A percentile compares a stretch with the other conserved stretches of the same genome.
phyloP scores from a whole-genome alignment of 2,797 vertebrate species.

The Danio jaintianensis region DNA sequence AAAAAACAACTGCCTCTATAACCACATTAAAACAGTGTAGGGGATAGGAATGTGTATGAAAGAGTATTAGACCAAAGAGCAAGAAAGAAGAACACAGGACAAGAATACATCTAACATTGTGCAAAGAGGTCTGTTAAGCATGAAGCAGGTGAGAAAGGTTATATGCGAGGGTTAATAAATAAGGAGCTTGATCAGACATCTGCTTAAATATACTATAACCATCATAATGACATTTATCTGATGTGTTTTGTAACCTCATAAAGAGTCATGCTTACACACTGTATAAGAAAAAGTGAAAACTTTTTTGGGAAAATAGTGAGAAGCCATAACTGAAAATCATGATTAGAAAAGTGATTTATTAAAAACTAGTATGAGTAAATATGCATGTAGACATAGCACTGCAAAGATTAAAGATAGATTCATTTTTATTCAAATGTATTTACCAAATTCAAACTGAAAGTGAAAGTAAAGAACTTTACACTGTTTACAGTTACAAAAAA shows the following conservation, averaged over 20 bases:
- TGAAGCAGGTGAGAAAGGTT: not conserved
- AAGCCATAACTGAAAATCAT: not conserved
- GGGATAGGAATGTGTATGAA: not conserved
- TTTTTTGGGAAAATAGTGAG: too few relatives aligned
- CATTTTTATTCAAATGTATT: too few relatives aligned
- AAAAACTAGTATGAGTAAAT: not conserved
- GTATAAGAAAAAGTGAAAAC: too few relatives aligned
- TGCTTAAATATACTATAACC: not conserved
- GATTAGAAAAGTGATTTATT: not conserved
- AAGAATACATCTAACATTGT: not conserved
- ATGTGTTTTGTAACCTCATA: not conserved
- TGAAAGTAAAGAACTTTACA: too few relatives aligned
- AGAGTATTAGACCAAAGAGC: not conserved
- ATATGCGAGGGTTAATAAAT: not conserved
- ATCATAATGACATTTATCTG: not conserved
- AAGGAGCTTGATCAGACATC: not conserved
- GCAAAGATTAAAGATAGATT: too few relatives aligned
- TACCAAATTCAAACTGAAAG: too few relatives aligned
- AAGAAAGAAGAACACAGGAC: not conserved
- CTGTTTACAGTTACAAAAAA: not conserved
- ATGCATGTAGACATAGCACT: not conserved
- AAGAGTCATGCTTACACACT: too few relatives aligned
- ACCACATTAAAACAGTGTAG: slow-evolving; percentile 14
- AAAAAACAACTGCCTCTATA: slow-evolving; percentile 10
- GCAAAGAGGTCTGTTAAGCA: not conserved